Base-by-base conservation (phyloP, 2,888 invertebrate species). In the Digitonthophagus gazella region DNA sequence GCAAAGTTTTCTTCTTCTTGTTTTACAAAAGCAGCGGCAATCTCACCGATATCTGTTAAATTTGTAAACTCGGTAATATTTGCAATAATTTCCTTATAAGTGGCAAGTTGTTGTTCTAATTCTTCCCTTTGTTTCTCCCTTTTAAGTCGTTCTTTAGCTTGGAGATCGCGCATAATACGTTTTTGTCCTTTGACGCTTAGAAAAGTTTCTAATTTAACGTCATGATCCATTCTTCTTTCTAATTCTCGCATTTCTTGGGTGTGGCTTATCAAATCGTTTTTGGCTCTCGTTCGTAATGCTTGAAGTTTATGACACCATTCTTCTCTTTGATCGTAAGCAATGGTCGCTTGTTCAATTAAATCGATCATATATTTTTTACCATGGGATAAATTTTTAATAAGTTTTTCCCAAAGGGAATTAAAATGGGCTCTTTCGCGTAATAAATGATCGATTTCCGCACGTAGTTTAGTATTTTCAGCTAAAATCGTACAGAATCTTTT, bases 1-100 rank as follows among this genome's bases (percentile, higher is more conserved):
- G 96, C 94, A 80, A 96, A 96, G 84, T 96, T 97, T 80, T 93
- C 93, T 75, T 94, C 94, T 78, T 96, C 96, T 71, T 93, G 90
- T 28, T 91, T 88, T n/a, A 90, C 87, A 81, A 93, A 96, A 79
- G 91, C 89, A 2, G 86, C 86, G 5, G 91, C 89, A 58, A 95
- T 82, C 15, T 87, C 87, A 72, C 89, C 88, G 15, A 91, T 86
- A 73, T 91, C 88, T 1, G 86, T 84, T 77, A 92, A 91, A 0
- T 87, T 87, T 22, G 88, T 83, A 74, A 87, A 88, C 70, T 86
- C 86, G 86, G 90, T 88, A 72, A 96, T 91, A 77, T 90, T 87
- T 65, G 90, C 88, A 66, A 96, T 86, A 58, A 94, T 93, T 70
- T 89, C 87, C 72, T 89, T 89, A 75, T 93, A 94, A 74, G 90